Conservation (phyloP, 2,888 invertebrate genomes). For the Neria commutata region DNA sequence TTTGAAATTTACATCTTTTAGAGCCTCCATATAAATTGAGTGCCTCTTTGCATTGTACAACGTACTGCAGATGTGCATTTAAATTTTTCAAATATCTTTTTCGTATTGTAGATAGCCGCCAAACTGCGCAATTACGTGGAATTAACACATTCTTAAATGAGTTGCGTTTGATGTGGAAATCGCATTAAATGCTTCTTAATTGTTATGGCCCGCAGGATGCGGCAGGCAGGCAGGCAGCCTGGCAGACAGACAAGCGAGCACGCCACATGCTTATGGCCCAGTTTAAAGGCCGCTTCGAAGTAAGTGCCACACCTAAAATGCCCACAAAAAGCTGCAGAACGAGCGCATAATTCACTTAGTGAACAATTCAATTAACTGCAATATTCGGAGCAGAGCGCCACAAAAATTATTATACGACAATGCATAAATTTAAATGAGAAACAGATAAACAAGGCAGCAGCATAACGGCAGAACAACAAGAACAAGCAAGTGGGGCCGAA, state of each 20-base stretch:
- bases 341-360: constrained; percentile 39
- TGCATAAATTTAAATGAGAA: constrained; percentile 28
- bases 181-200: neutral
- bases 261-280: too few relatives aligned
- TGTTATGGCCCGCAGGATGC: neutral
- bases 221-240: too few relatives aligned
- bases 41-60: too few relatives aligned
- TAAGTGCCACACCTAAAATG: neutral
- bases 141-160: too few relatives aligned
- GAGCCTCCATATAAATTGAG: too few relatives aligned
- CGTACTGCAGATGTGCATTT: too few relatives aligned
- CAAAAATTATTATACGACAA: constrained; percentile 28
- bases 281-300: neutral
- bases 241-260: too few relatives aligned
- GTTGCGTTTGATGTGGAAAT: too few relatives aligned
- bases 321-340: constrained; percentile 34
- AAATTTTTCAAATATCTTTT: too few relatives aligned
- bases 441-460: constrained; percentile 21
- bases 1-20: too few relatives aligned
- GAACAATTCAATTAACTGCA: constrained; percentile 53
- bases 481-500: constrained; percentile 13
- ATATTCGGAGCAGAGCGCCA: constrained; percentile 34
- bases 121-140: too few relatives aligned
- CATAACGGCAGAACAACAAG: constrained; percentile 11
- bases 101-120: too few relatives aligned